Conservation (phyloP, 2,888 invertebrate species). For the Tethea ocularis region DNA sequence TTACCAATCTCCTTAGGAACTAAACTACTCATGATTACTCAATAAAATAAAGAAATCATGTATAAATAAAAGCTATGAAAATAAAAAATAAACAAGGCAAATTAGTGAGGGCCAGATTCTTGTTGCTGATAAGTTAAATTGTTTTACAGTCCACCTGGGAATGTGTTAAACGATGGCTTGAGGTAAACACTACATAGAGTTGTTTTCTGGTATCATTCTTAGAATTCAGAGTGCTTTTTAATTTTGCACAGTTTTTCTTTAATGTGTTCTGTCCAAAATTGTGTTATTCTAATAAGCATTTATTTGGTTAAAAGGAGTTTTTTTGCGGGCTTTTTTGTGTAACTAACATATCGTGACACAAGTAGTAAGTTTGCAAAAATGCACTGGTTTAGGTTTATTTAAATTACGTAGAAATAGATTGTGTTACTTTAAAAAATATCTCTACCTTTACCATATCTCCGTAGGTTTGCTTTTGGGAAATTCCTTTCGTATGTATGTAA, state of each 20-base stretch:
- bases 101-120: background rate
- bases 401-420: background rate
- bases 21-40: no score
- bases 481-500: no score
- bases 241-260: background rate
- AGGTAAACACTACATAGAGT: slow-evolving; percentile 55
- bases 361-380: background rate
- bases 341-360: background rate
- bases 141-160: slow-evolving; percentile 73
- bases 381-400: background rate
- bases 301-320: background rate
- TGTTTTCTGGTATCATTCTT: slow-evolving; percentile 12
- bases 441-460: no score
- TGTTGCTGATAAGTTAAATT: background rate
- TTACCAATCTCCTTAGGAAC: no score
- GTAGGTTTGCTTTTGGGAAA: no score
- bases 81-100: background rate
- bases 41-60: no score
- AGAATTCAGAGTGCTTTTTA: slow-evolving; percentile 14
- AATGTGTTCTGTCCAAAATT: no score
- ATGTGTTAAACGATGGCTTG: slow-evolving; percentile 62
- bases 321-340: background rate
- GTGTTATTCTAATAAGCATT: background rate
- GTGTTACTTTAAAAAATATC: background rate
- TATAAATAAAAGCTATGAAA: background rate